These are phyloP conservation scores for Coptodon bakossiorum DNA, from an alignment of 2,113 vertebrate species.

Conservation along the genomic window DNA sequence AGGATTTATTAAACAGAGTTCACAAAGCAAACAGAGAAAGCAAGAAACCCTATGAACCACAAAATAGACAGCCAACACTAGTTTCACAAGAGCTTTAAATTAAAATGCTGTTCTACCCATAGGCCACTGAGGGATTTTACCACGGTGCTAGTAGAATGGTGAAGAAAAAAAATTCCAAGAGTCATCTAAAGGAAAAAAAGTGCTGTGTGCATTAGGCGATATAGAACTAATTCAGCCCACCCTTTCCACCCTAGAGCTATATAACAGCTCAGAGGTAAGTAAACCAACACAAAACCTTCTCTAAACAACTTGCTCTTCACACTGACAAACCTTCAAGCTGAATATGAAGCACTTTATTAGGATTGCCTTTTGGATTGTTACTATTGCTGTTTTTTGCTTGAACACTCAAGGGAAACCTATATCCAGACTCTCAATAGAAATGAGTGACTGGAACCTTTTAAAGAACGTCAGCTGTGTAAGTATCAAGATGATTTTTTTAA, in stretches of 20 bases:
- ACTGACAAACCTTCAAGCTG: neutral
- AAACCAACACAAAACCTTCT: neutral
- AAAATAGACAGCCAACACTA: constrained; percentile 19
- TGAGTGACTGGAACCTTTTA: accelerated
- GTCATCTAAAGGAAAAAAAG: constrained; percentile 87
- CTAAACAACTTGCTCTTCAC: neutral
- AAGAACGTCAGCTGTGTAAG: neutral
- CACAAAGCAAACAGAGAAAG: neutral
- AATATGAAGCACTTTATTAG: constrained; percentile 38
- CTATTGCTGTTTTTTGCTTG: neutral
- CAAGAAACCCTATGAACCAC: neutral
- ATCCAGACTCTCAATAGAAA: accelerated
- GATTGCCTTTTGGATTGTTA: constrained; percentile 24
- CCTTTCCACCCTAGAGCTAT: constrained; percentile 76
- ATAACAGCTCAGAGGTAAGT: constrained; percentile 43
- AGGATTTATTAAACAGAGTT: neutral
- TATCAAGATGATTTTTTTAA: neutral
- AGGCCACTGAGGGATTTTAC: constrained; percentile 72
- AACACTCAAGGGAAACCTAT: neutral
- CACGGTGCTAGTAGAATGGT: constrained; percentile 54
- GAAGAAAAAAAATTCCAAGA: constrained; percentile 87
- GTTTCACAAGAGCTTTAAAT: constrained; percentile 15
- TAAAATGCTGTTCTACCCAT: neutral
- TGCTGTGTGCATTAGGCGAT: constrained; percentile 76
- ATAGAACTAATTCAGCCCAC: constrained; percentile 66